A percentile compares a stretch with the other conserved stretches of the same genome.
Conservation (phyloP, 2,113 vertebrate genomes). For the Anolis sagrei region DNA sequence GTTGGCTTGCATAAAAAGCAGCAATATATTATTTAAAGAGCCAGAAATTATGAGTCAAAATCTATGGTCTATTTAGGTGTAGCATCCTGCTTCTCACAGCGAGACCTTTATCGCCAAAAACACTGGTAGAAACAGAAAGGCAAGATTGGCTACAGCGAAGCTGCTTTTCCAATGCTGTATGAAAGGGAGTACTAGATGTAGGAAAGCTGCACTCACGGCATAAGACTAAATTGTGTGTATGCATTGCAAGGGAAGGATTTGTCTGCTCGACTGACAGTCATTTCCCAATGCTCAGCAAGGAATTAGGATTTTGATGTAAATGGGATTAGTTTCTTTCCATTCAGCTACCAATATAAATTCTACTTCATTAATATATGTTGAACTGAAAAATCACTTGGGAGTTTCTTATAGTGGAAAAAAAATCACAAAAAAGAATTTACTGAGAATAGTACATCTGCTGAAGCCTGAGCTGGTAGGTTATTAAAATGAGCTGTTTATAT, state of each 20-base stretch:
- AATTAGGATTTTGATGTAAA: slow-evolving; percentile 28
- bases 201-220: background rate
- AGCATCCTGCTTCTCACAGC: no score
- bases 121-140: background rate
- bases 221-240: no score
- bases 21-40: no score
- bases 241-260: background rate
- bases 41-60: no score
- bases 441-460: background rate
- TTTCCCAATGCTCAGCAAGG: background rate
- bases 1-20: no score
- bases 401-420: background rate
- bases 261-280: background rate
- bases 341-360: slow-evolving; percentile 19
- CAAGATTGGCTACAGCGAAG: background rate
- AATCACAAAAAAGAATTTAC: background rate
- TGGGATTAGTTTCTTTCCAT: background rate
- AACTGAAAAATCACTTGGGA: background rate
- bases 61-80: no score
- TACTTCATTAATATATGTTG: slow-evolving; percentile 25
- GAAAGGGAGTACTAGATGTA: background rate
- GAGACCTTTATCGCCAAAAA: background rate
- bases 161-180: background rate
- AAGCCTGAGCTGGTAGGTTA: background rate
- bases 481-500: background rate